phyloP scores from a whole-genome alignment of 2,888 invertebrate species.

The Dione vanillae region DNA sequence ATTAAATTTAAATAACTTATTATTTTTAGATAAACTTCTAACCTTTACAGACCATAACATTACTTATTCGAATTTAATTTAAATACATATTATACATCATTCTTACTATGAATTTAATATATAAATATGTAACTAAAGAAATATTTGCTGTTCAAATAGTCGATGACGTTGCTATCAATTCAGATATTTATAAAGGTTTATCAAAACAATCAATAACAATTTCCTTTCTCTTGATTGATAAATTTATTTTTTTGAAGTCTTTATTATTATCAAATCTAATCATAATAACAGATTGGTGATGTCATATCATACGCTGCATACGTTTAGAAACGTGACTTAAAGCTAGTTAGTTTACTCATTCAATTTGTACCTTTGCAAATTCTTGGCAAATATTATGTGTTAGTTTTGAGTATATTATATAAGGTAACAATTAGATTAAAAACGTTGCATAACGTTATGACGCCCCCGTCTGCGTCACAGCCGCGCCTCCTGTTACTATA shows the following conservation, averaged over 20 bases:
- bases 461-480: constrained; percentile 63
- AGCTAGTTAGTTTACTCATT: constrained; percentile 21
- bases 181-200: constrained; percentile 13
- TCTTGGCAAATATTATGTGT: constrained; percentile 24
- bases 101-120: neutral
- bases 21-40: no score
- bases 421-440: constrained; percentile 44
- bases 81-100: neutral
- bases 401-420: constrained; percentile 32
- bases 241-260: neutral
- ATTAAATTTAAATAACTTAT: no score
- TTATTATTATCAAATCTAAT: constrained; percentile 13
- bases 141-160: constrained; percentile 7
- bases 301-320: neutral
- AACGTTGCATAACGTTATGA: constrained; percentile 58
- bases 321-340: constrained; percentile 32
- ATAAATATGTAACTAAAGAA: neutral
- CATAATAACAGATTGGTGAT: constrained; percentile 20
- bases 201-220: constrained; percentile 17
- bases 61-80: neutral
- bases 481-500: constrained; percentile 74
- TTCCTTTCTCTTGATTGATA: constrained; percentile 22
- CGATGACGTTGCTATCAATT: constrained; percentile 10
- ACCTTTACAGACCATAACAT: no score
- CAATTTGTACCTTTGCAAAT: constrained; percentile 16